Conservation (phyloP, 1,140 invertebrate genomes). For the Aleiodes sp. region DNA sequence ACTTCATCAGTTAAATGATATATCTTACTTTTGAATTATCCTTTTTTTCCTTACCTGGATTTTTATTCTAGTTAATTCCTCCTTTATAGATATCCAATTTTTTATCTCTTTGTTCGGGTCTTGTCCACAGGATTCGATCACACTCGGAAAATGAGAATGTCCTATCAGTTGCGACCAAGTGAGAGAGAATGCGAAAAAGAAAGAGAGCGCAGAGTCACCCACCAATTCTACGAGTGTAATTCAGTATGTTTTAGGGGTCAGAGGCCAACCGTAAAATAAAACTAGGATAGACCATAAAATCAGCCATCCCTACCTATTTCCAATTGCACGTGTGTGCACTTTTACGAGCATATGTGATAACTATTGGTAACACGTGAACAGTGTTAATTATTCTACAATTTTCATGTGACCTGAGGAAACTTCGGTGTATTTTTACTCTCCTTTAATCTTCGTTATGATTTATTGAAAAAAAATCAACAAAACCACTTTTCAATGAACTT, state of each 20-base stretch:
- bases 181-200: neutral
- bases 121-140: conserved; percentile 1
- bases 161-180: conserved; percentile 25
- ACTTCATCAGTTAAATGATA: conserved; percentile 1
- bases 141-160: conserved; percentile 2
- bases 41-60: neutral
- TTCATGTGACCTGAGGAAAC: no score
- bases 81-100: no score
- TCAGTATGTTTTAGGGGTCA: conserved; percentile 55
- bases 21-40: neutral
- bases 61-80: no score
- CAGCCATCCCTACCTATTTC: conserved; percentile 34
- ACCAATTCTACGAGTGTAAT: conserved; percentile 48
- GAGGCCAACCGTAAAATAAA: conserved; percentile 51
- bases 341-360: neutral
- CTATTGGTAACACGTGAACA: conserved; percentile 3
- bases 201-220: neutral
- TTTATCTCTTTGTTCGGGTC: no score
- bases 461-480: no score
- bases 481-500: no score
- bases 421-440: no score
- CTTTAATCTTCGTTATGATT: no score
- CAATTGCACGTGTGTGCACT: conserved; percentile 35
- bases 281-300: conserved; percentile 52
- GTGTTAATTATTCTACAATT: neutral